Conservation (phyloP, 2,113 vertebrate species). For the Oreochromis tanganicae region DNA sequence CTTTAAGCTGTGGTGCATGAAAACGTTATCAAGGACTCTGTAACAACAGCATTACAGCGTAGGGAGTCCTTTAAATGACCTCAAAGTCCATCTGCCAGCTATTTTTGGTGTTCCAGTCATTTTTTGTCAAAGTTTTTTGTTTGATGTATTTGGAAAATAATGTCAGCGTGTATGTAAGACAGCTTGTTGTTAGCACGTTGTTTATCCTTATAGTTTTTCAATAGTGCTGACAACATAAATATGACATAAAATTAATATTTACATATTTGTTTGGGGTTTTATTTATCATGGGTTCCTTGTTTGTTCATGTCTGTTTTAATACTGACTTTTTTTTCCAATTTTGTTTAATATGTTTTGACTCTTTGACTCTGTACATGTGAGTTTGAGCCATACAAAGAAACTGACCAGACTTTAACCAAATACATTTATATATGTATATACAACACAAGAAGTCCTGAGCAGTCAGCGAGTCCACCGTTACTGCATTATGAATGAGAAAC, state of each 20-base stretch:
- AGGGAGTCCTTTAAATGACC: neutral
- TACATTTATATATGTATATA: neutral
- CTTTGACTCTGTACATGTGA: neutral
- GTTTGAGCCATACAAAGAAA: neutral
- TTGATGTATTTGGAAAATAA: neutral
- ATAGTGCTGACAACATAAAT: neutral
- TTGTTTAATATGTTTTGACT: neutral
- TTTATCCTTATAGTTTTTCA: neutral
- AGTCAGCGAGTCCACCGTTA: neutral
- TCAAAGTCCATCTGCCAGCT: neutral
- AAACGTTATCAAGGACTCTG: neutral
- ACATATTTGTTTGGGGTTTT: neutral
- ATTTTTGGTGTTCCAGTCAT: rapidly evolving
- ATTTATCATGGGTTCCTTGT: neutral
- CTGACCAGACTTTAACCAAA: neutral
- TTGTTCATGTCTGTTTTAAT: neutral
- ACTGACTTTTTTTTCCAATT: neutral
- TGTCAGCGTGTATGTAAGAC: neutral
- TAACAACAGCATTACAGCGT: rapidly evolving
- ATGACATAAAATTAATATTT: neutral
- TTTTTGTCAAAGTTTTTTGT: neutral
- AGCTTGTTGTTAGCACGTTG: neutral
- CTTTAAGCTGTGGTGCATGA: neutral
- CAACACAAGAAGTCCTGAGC: neutral
- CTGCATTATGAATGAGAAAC: neutral